Conservation (phyloP, 2,797 vertebrate species). For the Lacerta bilineata region DNA sequence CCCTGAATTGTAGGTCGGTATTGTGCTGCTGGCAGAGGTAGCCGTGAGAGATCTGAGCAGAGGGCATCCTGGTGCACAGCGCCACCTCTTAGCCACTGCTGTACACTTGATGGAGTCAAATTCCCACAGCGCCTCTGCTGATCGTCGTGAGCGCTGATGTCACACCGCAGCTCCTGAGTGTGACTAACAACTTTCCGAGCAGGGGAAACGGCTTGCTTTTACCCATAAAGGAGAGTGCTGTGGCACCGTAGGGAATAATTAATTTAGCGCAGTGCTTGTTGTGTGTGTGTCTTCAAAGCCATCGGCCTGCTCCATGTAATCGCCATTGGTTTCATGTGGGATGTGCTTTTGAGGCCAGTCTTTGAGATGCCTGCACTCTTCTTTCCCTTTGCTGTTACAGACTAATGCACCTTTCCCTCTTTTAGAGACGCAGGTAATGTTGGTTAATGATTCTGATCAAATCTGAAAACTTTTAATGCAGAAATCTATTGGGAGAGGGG, state of each 20-base stretch:
- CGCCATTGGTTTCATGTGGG: no score
- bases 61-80: no score
- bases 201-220: background rate
- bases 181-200: background rate
- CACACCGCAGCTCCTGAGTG: background rate
- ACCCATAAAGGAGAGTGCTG: background rate
- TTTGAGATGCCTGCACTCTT: background rate
- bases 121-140: background rate
- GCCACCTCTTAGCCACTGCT: background rate
- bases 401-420: background rate
- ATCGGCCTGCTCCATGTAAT: background rate
- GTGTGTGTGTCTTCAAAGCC: background rate
- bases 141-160: background rate
- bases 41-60: background rate
- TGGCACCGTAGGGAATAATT: background rate
- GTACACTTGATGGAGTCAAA: background rate
- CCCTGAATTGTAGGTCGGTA: background rate
- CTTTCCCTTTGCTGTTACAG: background rate
- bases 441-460: background rate
- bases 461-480: fast-evolving
- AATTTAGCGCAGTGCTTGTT: background rate
- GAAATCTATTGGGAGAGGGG: fast-evolving
- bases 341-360: background rate
- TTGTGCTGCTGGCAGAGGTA: background rate
- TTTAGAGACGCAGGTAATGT: no score